These are phyloP conservation scores for Falcunculus frontatus DNA, from an alignment of 2,113 vertebrate species.

Conservation along the genomic window DNA sequence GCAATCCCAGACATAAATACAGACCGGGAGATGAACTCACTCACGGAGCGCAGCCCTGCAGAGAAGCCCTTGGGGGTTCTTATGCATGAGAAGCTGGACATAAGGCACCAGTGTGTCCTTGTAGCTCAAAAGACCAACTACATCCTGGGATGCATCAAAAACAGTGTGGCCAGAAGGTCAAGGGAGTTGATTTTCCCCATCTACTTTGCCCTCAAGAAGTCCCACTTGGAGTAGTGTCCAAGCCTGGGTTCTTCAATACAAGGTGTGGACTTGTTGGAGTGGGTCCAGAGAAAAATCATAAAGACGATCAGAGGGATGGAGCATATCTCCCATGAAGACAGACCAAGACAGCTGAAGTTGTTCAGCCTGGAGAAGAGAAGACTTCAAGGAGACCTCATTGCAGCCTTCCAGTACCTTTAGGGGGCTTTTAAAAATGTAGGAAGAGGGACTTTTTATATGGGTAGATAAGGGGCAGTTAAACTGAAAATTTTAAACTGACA, in stretches of 20 bases:
- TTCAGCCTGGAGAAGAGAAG: neutral
- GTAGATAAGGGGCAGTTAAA: neutral
- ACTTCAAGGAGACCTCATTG: neutral
- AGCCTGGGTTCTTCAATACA: neutral
- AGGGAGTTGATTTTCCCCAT: neutral
- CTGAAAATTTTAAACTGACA: neutral
- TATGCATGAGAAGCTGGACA: neutral
- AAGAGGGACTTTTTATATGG: neutral
- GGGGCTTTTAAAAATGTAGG: neutral
- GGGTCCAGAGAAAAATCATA: neutral
- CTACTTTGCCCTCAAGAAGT: neutral
- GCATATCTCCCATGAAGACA: neutral
- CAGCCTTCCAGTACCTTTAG: neutral
- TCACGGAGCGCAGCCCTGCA: rapidly evolving
- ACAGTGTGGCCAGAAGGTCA: neutral
- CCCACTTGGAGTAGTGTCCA: neutral
- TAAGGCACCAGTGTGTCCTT: rapidly evolving
- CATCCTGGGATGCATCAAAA: neutral
- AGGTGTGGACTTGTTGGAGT: neutral
- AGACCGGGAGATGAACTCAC: neutral
- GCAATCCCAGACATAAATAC: neutral
- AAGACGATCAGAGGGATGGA: neutral
- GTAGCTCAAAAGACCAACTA: neutral
- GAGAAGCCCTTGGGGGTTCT: neutral
- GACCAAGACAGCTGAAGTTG: neutral